phyloP scores from a whole-genome alignment of 1,140 invertebrate genomes.

The Battus philenor region DNA sequence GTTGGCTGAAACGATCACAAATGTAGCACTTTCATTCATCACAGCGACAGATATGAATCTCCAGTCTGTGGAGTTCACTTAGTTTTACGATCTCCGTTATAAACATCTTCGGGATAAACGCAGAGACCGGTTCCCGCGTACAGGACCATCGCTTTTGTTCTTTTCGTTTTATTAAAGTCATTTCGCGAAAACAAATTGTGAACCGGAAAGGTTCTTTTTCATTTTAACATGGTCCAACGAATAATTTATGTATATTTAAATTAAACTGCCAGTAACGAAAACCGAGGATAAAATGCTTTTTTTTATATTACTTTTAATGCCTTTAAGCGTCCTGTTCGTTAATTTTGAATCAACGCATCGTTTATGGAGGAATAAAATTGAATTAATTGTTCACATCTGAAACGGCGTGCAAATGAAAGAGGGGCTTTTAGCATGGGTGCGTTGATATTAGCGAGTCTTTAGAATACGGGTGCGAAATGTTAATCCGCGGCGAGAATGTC shows the following conservation, averaged over 20 bases:
- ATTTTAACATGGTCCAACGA: constrained; percentile 3
- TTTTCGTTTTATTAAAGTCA: constrained; percentile 11
- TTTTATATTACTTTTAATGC: constrained; percentile 1
- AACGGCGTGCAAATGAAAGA: constrained; percentile 1
- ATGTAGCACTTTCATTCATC: constrained; percentile 4
- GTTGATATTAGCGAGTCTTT: constrained; percentile 3
- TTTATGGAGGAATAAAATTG: constrained; percentile 9
- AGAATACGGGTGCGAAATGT: constrained; percentile 9
- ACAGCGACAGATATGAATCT: constrained; percentile 3
- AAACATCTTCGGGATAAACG: constrained; percentile 18
- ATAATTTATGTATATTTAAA: constrained; percentile 15
- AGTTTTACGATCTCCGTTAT: constrained; percentile 17
- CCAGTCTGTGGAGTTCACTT: constrained; percentile 6
- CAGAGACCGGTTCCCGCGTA: constrained; percentile 16
- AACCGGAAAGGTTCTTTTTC: constrained; percentile 8
- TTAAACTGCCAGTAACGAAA: constrained; percentile 6
- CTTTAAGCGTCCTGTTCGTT: constrained; percentile 3
- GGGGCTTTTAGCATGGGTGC: constrained; percentile 9
- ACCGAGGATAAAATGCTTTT: constrained; percentile 6
- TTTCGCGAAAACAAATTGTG: constrained; percentile 17
- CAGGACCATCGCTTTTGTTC: constrained; percentile 17
- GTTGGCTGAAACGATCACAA: neutral
- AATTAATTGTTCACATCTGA: constrained; percentile 12
- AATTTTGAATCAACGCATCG: neutral
- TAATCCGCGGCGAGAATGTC: constrained; percentile 8